These are phyloP conservation scores for Eptatretus burgeri DNA, from an alignment of 2,113 vertebrate species.

Conservation along the genomic window DNA sequence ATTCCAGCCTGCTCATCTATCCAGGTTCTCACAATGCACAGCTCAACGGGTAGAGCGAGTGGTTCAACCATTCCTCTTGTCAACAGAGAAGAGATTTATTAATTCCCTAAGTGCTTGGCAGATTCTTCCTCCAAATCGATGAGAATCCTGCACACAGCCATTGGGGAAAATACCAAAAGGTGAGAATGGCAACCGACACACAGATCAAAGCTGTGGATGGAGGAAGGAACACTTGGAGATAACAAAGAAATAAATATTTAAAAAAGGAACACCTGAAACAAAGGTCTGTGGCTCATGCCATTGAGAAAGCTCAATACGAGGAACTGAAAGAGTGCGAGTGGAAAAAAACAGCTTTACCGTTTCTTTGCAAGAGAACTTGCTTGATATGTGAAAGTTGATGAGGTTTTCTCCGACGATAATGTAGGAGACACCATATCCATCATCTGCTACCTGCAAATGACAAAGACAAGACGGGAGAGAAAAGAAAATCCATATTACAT, in stretches of 20 bases:
- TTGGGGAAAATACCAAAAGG: background rate
- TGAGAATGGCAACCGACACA: background rate
- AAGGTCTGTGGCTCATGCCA: background rate
- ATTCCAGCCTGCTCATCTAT: too few species aligned
- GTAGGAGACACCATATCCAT: constrained; percentile 88
- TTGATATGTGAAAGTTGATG: constrained; percentile 80
- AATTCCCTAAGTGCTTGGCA: constrained; percentile 27
- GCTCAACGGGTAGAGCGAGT: too few species aligned
- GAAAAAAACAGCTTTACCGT: constrained; percentile 25
- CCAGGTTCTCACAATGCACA: too few species aligned
- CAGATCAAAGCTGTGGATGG: background rate
- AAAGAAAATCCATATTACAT: too few species aligned
- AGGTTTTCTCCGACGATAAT: constrained; percentile 47
- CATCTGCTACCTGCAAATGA: constrained; percentile 48
- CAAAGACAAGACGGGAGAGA: constrained; percentile 1
- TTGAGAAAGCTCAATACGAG: background rate
- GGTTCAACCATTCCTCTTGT: background rate
- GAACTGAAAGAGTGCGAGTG: too few species aligned
- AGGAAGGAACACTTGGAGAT: too few species aligned
- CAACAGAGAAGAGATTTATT: constrained; percentile 20
- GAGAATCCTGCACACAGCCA: constrained; percentile 13
- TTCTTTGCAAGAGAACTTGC: constrained; percentile 61
- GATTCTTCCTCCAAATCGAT: constrained; percentile 29
- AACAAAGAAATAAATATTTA: too few species aligned
- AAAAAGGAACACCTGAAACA: background rate